phyloP scores from a whole-genome alignment of 2,113 vertebrate genomes.

The Pipra filicauda region DNA sequence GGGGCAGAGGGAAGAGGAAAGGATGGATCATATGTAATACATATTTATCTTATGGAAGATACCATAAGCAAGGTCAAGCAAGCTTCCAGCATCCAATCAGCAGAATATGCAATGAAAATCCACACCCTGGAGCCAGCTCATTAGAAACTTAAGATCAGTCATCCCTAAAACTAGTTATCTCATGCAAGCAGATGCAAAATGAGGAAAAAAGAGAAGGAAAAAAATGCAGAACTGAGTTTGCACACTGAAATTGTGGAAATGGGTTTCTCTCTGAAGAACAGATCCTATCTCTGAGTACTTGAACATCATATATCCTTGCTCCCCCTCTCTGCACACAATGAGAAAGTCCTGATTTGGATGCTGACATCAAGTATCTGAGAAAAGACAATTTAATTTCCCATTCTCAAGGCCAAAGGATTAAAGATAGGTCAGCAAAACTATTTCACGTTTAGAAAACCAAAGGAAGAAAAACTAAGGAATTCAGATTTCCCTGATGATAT shows the following conservation, averaged over 20 bases:
- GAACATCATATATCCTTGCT: neutral
- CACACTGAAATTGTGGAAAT: neutral
- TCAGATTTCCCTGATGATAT: neutral
- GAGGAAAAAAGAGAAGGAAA: neutral
- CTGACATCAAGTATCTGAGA: neutral
- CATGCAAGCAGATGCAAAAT: neutral
- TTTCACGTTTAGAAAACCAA: neutral
- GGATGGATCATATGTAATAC: neutral
- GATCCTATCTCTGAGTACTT: neutral
- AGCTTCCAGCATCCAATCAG: neutral
- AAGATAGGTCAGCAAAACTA: neutral
- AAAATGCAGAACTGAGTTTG: neutral
- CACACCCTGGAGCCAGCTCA: neutral
- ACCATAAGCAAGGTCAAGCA: neutral
- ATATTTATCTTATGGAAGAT: neutral
- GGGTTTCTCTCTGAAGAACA: neutral
- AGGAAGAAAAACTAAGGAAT: neutral
- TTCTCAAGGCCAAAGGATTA: slow-evolving; percentile 18
- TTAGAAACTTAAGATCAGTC: neutral
- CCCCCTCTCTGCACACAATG: neutral
- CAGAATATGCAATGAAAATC: neutral
- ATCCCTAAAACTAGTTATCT: neutral
- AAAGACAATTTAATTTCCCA: slow-evolving; percentile 23
- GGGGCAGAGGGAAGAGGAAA: neutral
- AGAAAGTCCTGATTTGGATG: neutral